phyloP scores from a whole-genome alignment of 2,888 invertebrate genomes.

The Cenopis cana region DNA sequence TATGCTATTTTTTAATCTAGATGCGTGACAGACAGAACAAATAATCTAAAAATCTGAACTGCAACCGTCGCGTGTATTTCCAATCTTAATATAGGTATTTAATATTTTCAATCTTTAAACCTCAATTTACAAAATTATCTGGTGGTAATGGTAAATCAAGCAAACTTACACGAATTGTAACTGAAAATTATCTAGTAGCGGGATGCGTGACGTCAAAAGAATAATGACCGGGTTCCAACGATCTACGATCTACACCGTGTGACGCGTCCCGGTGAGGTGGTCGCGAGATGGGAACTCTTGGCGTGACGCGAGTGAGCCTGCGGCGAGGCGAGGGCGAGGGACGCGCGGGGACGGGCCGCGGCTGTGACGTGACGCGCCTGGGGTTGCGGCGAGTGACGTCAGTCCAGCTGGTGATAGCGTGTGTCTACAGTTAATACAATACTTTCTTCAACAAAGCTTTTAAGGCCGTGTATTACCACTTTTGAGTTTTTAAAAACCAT shows the following conservation, averaged over 20 bases:
- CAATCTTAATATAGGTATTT: too few species aligned
- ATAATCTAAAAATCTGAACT: too few species aligned
- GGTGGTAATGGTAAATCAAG: background rate
- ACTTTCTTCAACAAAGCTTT: conserved; percentile 12
- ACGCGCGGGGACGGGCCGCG: conserved; percentile 55
- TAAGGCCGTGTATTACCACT: too few species aligned
- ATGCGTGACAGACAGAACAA: too few species aligned
- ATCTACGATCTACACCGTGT: conserved; percentile 10
- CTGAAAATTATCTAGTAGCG: background rate
- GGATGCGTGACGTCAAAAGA: conserved; percentile 1
- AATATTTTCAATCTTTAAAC: too few species aligned
- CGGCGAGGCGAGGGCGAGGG: conserved; percentile 12
- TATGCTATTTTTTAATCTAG: too few species aligned
- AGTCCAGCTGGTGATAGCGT: conserved; percentile 67
- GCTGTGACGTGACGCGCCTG: conserved; percentile 71
- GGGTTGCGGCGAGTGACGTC: conserved; percentile 71
- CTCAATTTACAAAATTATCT: too few species aligned
- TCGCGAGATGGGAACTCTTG: conserved; percentile 32
- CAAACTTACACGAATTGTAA: background rate
- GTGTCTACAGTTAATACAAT: conserved; percentile 45
- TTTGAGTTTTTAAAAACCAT: too few species aligned
- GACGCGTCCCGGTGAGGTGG: conserved; percentile 30
- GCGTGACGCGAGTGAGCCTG: conserved; percentile 35
- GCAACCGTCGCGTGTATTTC: too few species aligned
- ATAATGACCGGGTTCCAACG: conserved; percentile 14